These are phyloP conservation scores for Condylura cristata DNA, from an alignment of 2,113 vertebrate genomes.

Conservation along the genomic window DNA sequence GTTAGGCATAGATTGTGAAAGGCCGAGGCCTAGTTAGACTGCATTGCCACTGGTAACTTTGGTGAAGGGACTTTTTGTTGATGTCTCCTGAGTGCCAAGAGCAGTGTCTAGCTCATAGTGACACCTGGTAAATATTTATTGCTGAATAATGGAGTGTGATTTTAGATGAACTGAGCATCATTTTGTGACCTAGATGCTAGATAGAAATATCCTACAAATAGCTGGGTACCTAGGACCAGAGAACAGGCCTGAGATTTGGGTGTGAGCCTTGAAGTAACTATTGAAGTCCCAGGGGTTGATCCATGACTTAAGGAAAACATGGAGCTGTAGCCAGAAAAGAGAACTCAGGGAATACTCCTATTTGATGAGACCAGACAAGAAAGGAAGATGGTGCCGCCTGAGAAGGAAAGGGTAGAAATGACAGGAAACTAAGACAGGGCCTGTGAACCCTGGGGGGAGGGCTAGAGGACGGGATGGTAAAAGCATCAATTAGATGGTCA, in stretches of 20 bases:
- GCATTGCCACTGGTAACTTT: not conserved
- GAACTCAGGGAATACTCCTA: not conserved
- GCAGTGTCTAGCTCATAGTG: not conserved
- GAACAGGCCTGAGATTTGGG: not conserved
- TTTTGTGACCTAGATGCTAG: not conserved
- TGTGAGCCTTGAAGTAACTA: not conserved
- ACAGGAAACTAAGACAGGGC: not conserved
- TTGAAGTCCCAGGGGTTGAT: not conserved
- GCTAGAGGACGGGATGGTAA: not conserved
- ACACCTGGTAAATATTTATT: not conserved
- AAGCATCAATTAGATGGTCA: no score
- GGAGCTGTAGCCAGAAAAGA: not conserved
- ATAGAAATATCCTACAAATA: constrained; percentile 7
- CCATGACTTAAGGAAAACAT: not conserved
- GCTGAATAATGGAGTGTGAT: not conserved
- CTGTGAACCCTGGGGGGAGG: not conserved
- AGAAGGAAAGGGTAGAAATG: not conserved
- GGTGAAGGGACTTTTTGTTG: not conserved
- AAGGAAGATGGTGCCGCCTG: not conserved
- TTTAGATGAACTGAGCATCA: constrained; percentile 32
- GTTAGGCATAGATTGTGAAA: not conserved
- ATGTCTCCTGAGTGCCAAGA: not conserved
- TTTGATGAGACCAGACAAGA: not conserved
- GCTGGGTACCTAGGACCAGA: not conserved
- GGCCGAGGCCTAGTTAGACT: not conserved